These are phyloP conservation scores for Callyntrura guangdongensis DNA, from an alignment of 2,888 invertebrate genomes.

Conservation along the genomic window DNA sequence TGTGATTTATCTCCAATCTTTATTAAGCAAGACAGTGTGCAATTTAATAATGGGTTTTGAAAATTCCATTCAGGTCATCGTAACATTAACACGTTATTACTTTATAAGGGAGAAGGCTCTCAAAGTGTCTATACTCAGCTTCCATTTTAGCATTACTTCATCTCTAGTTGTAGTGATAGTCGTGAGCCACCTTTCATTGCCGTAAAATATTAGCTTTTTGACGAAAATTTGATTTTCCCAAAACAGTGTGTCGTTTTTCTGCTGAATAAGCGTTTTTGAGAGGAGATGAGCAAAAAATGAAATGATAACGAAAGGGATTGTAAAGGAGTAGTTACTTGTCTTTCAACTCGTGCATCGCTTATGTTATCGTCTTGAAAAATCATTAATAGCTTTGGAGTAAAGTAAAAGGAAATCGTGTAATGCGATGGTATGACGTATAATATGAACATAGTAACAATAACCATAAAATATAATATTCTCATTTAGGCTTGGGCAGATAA, in stretches of 20 bases:
- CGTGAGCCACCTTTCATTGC: neutral
- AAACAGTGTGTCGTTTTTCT: neutral
- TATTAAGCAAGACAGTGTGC: constrained; percentile 24
- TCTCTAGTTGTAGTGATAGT: too few species aligned
- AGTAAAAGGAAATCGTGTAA: constrained; percentile 76
- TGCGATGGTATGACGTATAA: constrained; percentile 49
- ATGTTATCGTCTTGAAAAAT: constrained; percentile 13
- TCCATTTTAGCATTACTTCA: neutral
- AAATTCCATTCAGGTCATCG: constrained; percentile 41
- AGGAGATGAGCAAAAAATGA: neutral
- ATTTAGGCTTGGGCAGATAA: neutral
- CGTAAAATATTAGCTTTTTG: neutral
- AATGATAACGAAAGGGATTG: constrained; percentile 11
- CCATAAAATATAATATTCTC: neutral
- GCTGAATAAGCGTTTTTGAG: neutral
- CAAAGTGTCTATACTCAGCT: neutral
- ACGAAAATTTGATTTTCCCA: neutral
- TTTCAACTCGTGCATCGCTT: neutral
- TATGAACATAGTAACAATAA: constrained; percentile 17
- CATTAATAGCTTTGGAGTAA: constrained; percentile 57
- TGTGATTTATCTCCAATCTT: neutral
- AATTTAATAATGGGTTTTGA: neutral
- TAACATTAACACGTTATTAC: neutral
- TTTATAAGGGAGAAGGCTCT: neutral
- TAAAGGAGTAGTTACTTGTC: constrained; percentile 4